These are phyloP conservation scores for Chrysopilus asiliformis DNA, from an alignment of 2,888 invertebrate species.

Conservation along the genomic window DNA sequence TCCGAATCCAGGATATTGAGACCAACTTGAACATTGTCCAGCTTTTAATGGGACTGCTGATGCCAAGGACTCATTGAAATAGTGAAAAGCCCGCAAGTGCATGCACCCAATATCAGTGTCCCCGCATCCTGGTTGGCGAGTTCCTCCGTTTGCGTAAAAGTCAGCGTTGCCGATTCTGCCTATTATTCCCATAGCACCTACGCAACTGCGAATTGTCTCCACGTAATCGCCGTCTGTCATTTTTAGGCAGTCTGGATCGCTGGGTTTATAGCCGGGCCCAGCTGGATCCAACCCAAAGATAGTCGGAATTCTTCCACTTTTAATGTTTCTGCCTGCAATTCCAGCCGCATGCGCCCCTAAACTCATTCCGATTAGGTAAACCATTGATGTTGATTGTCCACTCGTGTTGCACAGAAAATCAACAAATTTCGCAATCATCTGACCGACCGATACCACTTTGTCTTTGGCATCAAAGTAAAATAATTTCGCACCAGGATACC, in stretches of 20 bases:
- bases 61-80: too few species aligned
- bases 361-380: conserved; percentile 40
- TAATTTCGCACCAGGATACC: conserved; percentile 46
- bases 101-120: too few species aligned
- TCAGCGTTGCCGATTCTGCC: conserved; percentile 33
- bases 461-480: conserved; percentile 43
- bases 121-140: conserved; percentile 41
- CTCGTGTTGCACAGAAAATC: conserved; percentile 36
- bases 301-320: conserved; percentile 39
- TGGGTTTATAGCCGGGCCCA: conserved; percentile 18
- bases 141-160: conserved; percentile 41
- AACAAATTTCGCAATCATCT: conserved; percentile 22
- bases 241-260: conserved; percentile 20
- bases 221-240: conserved; percentile 27
- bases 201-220: conserved; percentile 30
- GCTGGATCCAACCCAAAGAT: conserved; percentile 34
- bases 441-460: conserved; percentile 24
- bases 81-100: too few species aligned
- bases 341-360: conserved; percentile 45
- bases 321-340: conserved; percentile 42
- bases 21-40: too few species aligned
- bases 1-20: too few species aligned
- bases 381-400: conserved; percentile 28
- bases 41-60: too few species aligned
- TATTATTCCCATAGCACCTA: conserved; percentile 23